Evolutionary conservation across 2,113 vertebrate species (phyloP), one percentile per base, ranked within the genome.

Genomic region (Mustela nigripes): DNA sequence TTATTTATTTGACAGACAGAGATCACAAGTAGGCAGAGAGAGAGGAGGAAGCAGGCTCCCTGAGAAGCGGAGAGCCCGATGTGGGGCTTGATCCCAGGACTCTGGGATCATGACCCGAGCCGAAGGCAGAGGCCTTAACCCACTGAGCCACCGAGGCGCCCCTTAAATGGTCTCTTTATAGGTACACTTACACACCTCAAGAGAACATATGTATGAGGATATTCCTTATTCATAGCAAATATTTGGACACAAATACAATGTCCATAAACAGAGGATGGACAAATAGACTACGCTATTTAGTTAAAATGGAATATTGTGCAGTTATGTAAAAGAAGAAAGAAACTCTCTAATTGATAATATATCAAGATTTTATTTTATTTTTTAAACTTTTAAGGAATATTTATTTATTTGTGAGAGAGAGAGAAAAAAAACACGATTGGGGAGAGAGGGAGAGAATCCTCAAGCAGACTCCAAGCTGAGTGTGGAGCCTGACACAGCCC

Each of bases 181-280:
- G 1, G 9, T n/a, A 33, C 69, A 90, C 33, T 91, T 95, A 11
- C 19, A 79, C 9, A 89, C 12, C 48, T 62, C 24, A 84, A 26
- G 58, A n/a, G 60, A 33, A 14, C 45, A 83, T 67, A 36, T 9
- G 2, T 65, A 45, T 18, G 39, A 22, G 15, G 2, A 65, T 67
- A 87, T 69, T 83, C 31, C 19, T 79, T 95, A 33, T 39, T 50
- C 12, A 88, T 15, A 83, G 81, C 16, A 86, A 89, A 87, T 50
- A 78, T 71, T 67, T 88, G n/a, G 7, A 65, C 94, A 90, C 50
- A 80, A 80, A 76, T 56, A 62, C 36, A 8, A 63, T 21, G 24
- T 1, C 26, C 45, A 78, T 18, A 63, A 80, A 89, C 19, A 90
- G 15, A 50, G 7, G 11, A 73, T 63, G 1, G 21, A 56, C 18